A percentile compares a stretch with the other conserved stretches of the same genome.
Conservation (phyloP, 1,140 invertebrate species). For the Chymomyza costata region DNA sequence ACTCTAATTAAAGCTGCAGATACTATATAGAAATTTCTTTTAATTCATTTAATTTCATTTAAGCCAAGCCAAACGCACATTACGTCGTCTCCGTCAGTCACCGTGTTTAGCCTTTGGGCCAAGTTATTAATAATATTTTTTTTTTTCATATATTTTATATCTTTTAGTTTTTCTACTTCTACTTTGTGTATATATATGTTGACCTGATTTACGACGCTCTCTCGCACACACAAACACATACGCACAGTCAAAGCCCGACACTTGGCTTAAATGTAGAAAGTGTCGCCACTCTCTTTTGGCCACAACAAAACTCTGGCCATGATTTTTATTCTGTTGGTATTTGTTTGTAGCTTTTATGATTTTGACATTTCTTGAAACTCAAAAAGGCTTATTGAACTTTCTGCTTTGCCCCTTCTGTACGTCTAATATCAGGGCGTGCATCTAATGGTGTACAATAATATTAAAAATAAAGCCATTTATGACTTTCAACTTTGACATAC, state of each 20-base stretch:
- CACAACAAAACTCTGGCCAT: too few species aligned
- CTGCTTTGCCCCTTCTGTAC: constrained; percentile 4
- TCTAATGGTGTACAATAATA: too few species aligned
- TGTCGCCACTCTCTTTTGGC: constrained; percentile 19
- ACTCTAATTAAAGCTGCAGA: too few species aligned
- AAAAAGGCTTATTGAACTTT: constrained; percentile 3
- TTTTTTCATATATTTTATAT: not conserved
- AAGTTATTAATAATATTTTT: constrained; percentile 11
- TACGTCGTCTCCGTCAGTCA: constrained; percentile 2
- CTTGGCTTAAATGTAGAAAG: constrained; percentile 10
- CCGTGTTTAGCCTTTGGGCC: constrained; percentile 6
- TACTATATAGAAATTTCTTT: constrained; percentile 8
- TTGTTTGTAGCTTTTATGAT: constrained; percentile 5
- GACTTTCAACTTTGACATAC: constrained; percentile 21
- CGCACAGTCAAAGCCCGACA: constrained; percentile 5
- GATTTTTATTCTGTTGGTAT: too few species aligned
- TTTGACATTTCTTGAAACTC: constrained; percentile 10
- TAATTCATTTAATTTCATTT: constrained; percentile 21
- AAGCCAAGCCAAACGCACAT: too few species aligned
- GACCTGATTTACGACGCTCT: constrained; percentile 18
- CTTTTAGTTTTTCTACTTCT: constrained; percentile 5
- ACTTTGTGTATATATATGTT: constrained; percentile 2
- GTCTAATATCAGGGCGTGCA: too few species aligned
- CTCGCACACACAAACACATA: too few species aligned
- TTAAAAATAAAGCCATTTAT: constrained; percentile 4